A percentile compares a stretch with the other conserved stretches of the same genome.
Conservation (phyloP, 2,888 invertebrate genomes). For the Drosophila merina region DNA sequence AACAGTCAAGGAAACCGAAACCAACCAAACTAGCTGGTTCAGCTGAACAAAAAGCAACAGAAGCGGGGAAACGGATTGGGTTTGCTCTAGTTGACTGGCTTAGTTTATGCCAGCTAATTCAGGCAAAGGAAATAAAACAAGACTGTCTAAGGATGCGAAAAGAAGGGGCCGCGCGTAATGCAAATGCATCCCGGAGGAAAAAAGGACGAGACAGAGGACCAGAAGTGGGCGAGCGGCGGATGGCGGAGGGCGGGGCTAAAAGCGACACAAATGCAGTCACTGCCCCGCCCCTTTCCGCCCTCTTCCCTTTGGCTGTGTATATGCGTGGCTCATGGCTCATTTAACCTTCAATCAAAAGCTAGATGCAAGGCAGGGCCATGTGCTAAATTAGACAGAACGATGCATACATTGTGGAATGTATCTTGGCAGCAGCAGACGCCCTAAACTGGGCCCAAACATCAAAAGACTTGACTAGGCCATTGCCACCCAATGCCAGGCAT, state of each 20-base stretch:
- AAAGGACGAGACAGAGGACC: background rate
- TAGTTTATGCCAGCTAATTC: slow-evolving; percentile 74
- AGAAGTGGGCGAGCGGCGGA: background rate
- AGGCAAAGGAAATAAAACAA: slow-evolving; percentile 68
- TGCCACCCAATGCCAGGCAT: slow-evolving; percentile 32
- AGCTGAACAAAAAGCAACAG: slow-evolving; percentile 1
- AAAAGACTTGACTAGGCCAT: slow-evolving; percentile 68
- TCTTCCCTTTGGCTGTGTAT: slow-evolving; percentile 5
- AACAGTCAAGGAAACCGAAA: slow-evolving; percentile 37
- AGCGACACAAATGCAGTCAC: slow-evolving; percentile 48
- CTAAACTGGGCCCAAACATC: slow-evolving; percentile 37
- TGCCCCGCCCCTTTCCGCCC: slow-evolving; percentile 2
- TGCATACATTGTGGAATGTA: slow-evolving; percentile 38
- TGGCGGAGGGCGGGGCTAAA: slow-evolving; percentile 22
- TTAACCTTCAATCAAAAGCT: slow-evolving; percentile 79
- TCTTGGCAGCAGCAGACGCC: slow-evolving; percentile 37
- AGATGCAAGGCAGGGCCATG: slow-evolving; percentile 41
- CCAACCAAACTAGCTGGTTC: slow-evolving; percentile 9
- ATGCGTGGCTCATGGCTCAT: slow-evolving; percentile 61
- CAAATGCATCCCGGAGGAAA: slow-evolving; percentile 41
- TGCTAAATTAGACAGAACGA: slow-evolving; percentile 55
- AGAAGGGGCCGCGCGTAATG: slow-evolving; percentile 56
- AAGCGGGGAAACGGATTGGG: slow-evolving; percentile 36
- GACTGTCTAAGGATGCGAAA: slow-evolving; percentile 61
- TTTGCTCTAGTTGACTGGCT: slow-evolving; percentile 45